phyloP scores from a whole-genome alignment of 2,888 invertebrate species.

The Melanotus villosus region DNA sequence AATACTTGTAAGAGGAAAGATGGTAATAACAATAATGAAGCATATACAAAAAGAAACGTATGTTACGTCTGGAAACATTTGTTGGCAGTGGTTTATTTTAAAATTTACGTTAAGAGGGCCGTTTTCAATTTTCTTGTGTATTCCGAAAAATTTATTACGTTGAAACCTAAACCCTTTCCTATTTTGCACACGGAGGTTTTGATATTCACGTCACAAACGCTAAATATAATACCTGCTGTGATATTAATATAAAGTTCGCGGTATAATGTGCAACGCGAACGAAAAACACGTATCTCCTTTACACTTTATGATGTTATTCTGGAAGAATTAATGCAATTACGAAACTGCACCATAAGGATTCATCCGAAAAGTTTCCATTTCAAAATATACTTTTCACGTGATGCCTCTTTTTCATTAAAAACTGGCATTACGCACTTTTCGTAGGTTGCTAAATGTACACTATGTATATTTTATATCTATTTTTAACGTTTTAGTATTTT shows the following conservation, averaged over 20 bases:
- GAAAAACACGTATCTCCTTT: not conserved
- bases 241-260: constrained; percentile 32
- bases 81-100: not conserved
- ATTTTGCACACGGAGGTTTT: constrained; percentile 30
- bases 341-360: not conserved
- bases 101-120: not conserved
- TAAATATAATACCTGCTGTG: constrained; percentile 35
- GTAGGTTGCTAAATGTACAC: not conserved
- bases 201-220: constrained; percentile 29
- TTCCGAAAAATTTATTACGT: constrained; percentile 16
- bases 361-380: not conserved
- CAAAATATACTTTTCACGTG: not conserved
- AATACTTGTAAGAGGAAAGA: too few species aligned
- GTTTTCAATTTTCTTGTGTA: constrained; percentile 6
- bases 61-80: not conserved
- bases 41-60: not conserved
- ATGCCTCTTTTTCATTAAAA: not conserved
- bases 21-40: too few species aligned
- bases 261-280: constrained; percentile 1
- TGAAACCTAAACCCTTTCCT: constrained; percentile 27
- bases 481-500: constrained; percentile 15
- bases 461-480: constrained; percentile 1
- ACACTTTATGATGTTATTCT: not conserved
- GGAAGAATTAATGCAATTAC: not conserved
- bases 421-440: not conserved